phyloP scores from a whole-genome alignment of 2,797 vertebrate genomes.

The Poecilia gillii region DNA sequence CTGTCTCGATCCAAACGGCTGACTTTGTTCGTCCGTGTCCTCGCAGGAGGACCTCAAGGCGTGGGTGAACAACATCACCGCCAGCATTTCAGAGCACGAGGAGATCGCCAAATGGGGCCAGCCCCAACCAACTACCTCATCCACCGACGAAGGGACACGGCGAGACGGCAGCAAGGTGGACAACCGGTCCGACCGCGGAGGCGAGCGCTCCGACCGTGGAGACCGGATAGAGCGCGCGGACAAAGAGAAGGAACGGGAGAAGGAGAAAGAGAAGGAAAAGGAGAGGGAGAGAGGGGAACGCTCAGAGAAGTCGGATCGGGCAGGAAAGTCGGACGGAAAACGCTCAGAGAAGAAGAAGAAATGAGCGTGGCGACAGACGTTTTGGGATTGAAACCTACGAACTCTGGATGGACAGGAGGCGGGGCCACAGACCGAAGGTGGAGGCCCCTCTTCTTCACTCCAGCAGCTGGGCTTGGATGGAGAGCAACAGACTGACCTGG shows the following conservation, averaged over 20 bases:
- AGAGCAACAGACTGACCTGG: slow-evolving; percentile 49
- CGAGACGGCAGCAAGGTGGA: slow-evolving; percentile 82
- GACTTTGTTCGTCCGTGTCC: neutral
- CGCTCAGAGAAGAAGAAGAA: slow-evolving; percentile 91
- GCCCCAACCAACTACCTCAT: slow-evolving; percentile 91
- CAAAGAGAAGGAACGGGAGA: slow-evolving; percentile 44
- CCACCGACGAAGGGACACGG: slow-evolving; percentile 89
- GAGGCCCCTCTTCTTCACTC: slow-evolving; percentile 37
- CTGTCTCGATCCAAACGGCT: neutral
- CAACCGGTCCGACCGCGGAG: slow-evolving; percentile 79
- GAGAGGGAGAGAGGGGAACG: slow-evolving; percentile 65
- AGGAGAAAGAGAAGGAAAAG: slow-evolving; percentile 60
- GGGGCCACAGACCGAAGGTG: slow-evolving; percentile 53
- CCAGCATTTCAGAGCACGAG: slow-evolving; percentile 86
- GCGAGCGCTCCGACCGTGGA: slow-evolving; percentile 71
- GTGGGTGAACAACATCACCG: slow-evolving; percentile 85
- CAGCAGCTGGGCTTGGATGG: slow-evolving; percentile 57
- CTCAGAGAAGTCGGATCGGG: slow-evolving; percentile 73
- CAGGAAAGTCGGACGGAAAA: slow-evolving; percentile 77
- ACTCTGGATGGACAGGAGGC: slow-evolving; percentile 42
- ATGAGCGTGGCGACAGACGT: slow-evolving; percentile 67
- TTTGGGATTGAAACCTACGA: slow-evolving; percentile 42
- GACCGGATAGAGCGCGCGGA: slow-evolving; percentile 63
- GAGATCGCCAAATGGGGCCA: slow-evolving; percentile 90
- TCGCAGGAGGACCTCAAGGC: slow-evolving; percentile 89